These are phyloP conservation scores for Eristalinus sepulchralis DNA, from an alignment of 2,888 invertebrate genomes.

Conservation along the genomic window DNA sequence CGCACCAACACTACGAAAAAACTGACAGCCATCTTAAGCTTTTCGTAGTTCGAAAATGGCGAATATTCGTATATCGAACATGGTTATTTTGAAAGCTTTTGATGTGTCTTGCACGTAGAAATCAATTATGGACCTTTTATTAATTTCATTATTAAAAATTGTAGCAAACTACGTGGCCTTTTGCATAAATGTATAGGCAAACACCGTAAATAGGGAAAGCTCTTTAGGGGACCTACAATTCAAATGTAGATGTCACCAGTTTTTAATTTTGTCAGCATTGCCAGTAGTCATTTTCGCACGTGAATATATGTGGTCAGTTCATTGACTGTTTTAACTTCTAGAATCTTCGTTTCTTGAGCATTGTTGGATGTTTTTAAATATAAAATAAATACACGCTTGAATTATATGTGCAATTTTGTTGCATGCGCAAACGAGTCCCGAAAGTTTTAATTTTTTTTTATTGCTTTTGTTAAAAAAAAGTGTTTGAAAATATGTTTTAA, in stretches of 20 bases:
- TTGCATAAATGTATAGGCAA: background rate
- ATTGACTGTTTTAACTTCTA: background rate
- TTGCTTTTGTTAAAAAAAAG: too few relatives aligned
- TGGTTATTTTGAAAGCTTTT: background rate
- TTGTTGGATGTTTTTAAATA: too few relatives aligned
- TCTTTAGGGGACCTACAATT: background rate
- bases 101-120: background rate
- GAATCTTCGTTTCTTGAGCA: too few relatives aligned
- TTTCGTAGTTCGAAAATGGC: conserved; percentile 59
- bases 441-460: too few relatives aligned
- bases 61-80: conserved; percentile 17
- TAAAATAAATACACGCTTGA: too few relatives aligned
- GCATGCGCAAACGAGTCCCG: too few relatives aligned
- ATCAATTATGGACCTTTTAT: background rate
- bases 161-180: background rate
- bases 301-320: background rate
- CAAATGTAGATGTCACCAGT: background rate
- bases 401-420: too few relatives aligned
- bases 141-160: background rate
- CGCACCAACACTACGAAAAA: conserved; percentile 25
- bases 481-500: too few relatives aligned
- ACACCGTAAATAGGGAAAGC: background rate
- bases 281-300: background rate
- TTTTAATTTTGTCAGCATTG: background rate
- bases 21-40: conserved; percentile 60